Evolutionary conservation across 2,797 vertebrate species (phyloP).

Genomic region (Tympanoctomys barrerae): DNA sequence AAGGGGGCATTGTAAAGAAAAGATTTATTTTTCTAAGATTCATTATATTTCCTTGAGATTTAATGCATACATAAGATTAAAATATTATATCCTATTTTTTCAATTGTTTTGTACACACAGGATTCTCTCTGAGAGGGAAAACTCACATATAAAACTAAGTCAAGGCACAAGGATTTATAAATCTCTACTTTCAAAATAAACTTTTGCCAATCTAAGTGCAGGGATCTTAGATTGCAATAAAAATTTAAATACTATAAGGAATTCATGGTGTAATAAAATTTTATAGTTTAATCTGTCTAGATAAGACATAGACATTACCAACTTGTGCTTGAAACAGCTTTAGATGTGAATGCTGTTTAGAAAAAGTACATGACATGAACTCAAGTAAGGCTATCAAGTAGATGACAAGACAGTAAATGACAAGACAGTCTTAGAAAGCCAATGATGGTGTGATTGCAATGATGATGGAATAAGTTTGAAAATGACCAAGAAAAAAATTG

Average conservation of each 20-base stretch:
- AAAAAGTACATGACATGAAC: constrained; percentile 15
- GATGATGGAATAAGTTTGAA: constrained; percentile 2
- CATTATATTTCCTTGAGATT: neutral
- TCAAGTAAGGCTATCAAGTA: constrained; percentile 10
- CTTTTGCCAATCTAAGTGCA: neutral
- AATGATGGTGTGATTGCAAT: constrained; percentile 1
- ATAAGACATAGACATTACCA: neutral
- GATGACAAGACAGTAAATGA: neutral
- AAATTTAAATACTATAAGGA: constrained; percentile 6
- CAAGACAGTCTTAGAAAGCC: neutral
- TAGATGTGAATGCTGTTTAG: constrained; percentile 19
- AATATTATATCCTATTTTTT: constrained; percentile 44
- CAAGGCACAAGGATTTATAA: constrained; percentile 18
- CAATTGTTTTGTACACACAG: constrained; percentile 1
- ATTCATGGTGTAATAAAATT: neutral
- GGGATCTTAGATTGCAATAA: neutral
- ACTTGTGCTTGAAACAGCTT: constrained; percentile 40
- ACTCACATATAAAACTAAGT: constrained; percentile 39
- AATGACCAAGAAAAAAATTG: neutral
- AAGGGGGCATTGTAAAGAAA: constrained; percentile 50
- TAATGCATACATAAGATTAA: neutral
- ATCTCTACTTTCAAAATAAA: neutral
- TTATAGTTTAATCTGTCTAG: neutral
- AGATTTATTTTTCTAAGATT: constrained; percentile 32
- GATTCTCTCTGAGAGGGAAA: constrained; percentile 35